Evolutionary conservation across 1,140 invertebrate genomes (phyloP), one percentile per base, ranked within the genome.

Genomic region (Ylistrum balloti): DNA sequence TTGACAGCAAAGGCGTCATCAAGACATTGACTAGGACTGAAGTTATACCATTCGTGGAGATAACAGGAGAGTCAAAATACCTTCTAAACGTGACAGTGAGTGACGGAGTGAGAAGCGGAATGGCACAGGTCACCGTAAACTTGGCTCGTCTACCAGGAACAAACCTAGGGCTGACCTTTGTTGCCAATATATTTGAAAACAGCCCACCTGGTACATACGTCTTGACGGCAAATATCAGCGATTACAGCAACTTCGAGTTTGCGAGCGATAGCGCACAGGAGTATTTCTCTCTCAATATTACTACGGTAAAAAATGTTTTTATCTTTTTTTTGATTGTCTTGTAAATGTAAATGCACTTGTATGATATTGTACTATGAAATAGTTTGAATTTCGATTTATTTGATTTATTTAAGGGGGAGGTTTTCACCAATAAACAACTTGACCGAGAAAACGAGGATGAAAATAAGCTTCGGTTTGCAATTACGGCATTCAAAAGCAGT

Each of bases 401-500:
- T n/a, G n/a, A n/a, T n/a, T n/a, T n/a, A n/a, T n/a, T n/a, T n/a
- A n/a, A 74, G 56, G 56, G 56, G 22, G 56, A 74, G n/a, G n/a
- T 74, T 9, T 28, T 74, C 22, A 74, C 56, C 2, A 74, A 74
- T 0, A 74, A 74, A 74, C 5, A 11, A 74, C n/a, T 74, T 1
- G 56, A 74, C n/a, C n/a, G 56, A 28, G 56, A 74, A 74, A 74
- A 74, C 17, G 22, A 74, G 56, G 11, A 74, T 74, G 56, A 74
- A 74, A n/a, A 74, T 9, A 17, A 74, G 17, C 56, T 74, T 0
- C 56, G 28, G 9, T 74, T 74, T n/a, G 22, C 56, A 28, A 74
- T 74, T 28, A 74, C 56, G 28, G 56, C 56, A 74, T 74, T 74
- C n/a, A 74, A 74, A n/a, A 74, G 56, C 56, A 74, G 56, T 28